These are phyloP conservation scores for Zelleria hepariella DNA, from an alignment of 2,888 invertebrate species.

Conservation along the genomic window DNA sequence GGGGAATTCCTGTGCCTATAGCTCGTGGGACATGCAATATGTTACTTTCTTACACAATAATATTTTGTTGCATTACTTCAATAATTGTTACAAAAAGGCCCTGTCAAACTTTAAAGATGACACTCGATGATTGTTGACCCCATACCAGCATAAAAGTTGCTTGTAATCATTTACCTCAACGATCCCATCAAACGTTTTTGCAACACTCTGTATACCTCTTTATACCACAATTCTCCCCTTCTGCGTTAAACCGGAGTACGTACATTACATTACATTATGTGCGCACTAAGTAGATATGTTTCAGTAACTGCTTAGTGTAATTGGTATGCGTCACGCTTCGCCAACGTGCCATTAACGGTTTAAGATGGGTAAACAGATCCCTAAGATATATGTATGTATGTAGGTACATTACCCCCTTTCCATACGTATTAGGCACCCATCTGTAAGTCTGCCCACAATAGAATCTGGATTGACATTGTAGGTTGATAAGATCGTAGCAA, in stretches of 20 bases:
- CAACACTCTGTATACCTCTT: too few relatives aligned
- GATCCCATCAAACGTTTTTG: too few relatives aligned
- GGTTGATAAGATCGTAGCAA: slow-evolving; percentile 52
- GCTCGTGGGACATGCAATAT: too few relatives aligned
- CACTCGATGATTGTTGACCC: too few relatives aligned
- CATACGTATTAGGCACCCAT: neutral
- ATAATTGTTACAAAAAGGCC: too few relatives aligned
- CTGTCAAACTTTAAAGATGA: too few relatives aligned
- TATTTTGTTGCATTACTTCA: too few relatives aligned
- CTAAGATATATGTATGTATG: neutral
- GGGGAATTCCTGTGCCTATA: too few relatives aligned
- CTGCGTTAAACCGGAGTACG: neutral
- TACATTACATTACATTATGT: neutral
- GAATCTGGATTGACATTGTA: slow-evolving; percentile 57
- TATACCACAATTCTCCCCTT: too few relatives aligned
- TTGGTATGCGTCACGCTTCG: slow-evolving; percentile 3
- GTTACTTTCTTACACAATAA: too few relatives aligned
- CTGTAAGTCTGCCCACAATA: slow-evolving; percentile 35
- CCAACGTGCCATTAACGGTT: neutral
- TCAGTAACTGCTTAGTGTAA: neutral
- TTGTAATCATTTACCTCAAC: too few relatives aligned
- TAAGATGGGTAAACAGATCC: neutral
- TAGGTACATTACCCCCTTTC: neutral
- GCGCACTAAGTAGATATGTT: slow-evolving; percentile 5
- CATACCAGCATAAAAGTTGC: too few relatives aligned